A percentile compares a stretch with the other conserved stretches of the same genome.
Conservation (phyloP, 1,140 invertebrate genomes). For the Drosophila mayri region DNA sequence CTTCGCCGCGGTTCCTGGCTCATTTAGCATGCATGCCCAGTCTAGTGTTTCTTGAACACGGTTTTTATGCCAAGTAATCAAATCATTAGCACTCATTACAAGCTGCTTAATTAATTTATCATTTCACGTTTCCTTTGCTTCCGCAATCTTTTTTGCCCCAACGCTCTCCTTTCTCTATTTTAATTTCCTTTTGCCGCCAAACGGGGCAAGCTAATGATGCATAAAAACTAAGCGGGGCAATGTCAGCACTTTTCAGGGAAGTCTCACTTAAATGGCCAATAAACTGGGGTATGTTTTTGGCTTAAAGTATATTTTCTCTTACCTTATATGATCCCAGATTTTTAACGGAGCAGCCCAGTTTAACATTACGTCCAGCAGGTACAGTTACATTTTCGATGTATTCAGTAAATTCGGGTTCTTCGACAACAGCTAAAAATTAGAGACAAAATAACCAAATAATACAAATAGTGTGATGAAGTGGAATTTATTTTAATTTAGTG, state of each 20-base stretch:
- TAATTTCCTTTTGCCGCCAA: constrained; percentile 15
- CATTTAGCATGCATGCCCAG: constrained; percentile 41
- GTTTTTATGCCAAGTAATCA: constrained; percentile 70
- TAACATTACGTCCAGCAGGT: constrained; percentile 93
- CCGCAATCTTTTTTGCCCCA: constrained; percentile 8
- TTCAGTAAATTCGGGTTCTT: constrained; percentile 90
- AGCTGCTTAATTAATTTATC: constrained; percentile 73
- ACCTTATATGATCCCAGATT: constrained; percentile 93
- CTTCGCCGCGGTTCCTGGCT: constrained; percentile 2
- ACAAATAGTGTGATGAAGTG: background rate
- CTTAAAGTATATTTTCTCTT: background rate
- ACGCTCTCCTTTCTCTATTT: constrained; percentile 17
- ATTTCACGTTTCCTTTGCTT: constrained; percentile 45
- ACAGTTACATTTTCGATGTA: constrained; percentile 90
- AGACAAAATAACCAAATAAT: constrained; percentile 64
- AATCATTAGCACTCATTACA: constrained; percentile 76
- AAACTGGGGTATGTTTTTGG: background rate
- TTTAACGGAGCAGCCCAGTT: constrained; percentile 95
- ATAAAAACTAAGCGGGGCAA: constrained; percentile 40
- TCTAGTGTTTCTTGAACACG: constrained; percentile 21
- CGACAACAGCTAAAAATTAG: constrained; percentile 87
- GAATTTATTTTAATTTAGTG: constrained; percentile 35
- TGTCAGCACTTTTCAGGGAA: constrained; percentile 34
- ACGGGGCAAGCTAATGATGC: constrained; percentile 56
- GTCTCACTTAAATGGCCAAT: constrained; percentile 2